Conservation (phyloP, 2,113 vertebrate genomes). For the Ibidorhyncha struthersii region DNA sequence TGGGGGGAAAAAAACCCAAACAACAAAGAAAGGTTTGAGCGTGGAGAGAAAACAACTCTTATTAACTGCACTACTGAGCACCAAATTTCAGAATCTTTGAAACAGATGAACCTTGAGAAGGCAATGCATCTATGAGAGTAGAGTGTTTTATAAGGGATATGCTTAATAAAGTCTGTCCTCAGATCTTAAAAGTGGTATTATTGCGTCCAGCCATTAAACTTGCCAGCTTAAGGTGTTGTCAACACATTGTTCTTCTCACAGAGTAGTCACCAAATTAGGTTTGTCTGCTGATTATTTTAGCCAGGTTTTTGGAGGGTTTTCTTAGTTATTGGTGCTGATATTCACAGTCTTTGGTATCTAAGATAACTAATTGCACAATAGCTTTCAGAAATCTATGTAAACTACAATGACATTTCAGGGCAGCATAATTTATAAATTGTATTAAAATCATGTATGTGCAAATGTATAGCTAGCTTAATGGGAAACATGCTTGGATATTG, state of each 20-base stretch:
- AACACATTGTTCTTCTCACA: neutral
- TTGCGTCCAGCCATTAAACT: neutral
- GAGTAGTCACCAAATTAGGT: neutral
- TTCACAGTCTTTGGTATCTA: neutral
- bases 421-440: neutral
- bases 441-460: neutral
- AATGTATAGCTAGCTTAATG: neutral
- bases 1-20: too few relatives aligned
- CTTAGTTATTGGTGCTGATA: neutral
- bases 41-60: neutral
- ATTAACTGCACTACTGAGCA: neutral
- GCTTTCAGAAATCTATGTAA: neutral
- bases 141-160: neutral
- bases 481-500: slow-evolving; percentile 9
- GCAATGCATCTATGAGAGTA: neutral
- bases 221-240: neutral
- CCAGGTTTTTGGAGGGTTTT: neutral
- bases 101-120: neutral
- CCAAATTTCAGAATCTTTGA: neutral
- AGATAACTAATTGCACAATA: neutral
- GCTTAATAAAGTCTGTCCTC: neutral
- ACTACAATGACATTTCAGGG: neutral
- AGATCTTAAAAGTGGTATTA: neutral
- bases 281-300: neutral
- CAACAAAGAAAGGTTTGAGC: too few relatives aligned